Conservation (phyloP, 2,888 invertebrate genomes). For the Torymus texanus region DNA sequence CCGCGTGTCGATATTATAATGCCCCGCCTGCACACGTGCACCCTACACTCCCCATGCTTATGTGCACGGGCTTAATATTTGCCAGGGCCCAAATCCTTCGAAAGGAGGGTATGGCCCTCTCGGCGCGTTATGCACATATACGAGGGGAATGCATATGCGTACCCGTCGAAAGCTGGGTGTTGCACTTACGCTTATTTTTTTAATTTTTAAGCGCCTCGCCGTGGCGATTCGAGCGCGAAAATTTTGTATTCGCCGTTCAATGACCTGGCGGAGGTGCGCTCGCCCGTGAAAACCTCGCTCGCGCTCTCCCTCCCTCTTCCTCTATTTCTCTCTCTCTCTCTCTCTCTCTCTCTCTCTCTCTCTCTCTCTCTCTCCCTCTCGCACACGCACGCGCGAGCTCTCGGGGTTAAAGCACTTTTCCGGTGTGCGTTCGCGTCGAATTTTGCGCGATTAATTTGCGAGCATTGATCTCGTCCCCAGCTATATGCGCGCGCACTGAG, state of each 20-base stretch:
- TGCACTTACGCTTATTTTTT: too few species aligned
- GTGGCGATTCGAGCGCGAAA: conserved; percentile 10
- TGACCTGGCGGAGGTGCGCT: conserved; percentile 32
- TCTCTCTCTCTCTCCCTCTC: too few species aligned
- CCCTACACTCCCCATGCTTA: neutral
- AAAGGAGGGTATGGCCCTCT: too few species aligned
- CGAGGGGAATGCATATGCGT: too few species aligned
- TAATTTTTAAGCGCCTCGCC: conserved; percentile 4
- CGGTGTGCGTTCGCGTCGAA: conserved; percentile 14
- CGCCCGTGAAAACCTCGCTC: conserved; percentile 43
- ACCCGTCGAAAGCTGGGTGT: too few species aligned
- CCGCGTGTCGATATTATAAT: conserved; percentile 27
- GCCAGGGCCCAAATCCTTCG: too few species aligned
- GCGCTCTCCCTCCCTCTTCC: neutral
- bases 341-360: too few species aligned
- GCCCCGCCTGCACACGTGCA: neutral
- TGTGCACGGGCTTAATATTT: too few species aligned
- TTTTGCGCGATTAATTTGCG: conserved; percentile 50
- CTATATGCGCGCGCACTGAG: neutral
- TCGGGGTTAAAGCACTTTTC: conserved; percentile 50
- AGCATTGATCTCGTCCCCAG: conserved; percentile 34
- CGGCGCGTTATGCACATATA: too few species aligned
- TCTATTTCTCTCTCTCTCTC: too few species aligned
- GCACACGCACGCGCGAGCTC: neutral
- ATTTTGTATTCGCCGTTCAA: conserved; percentile 43